phyloP scores from a whole-genome alignment of 37 sponge, comb jelly and placozoan genomes.

The Geodia barretti region DNA sequence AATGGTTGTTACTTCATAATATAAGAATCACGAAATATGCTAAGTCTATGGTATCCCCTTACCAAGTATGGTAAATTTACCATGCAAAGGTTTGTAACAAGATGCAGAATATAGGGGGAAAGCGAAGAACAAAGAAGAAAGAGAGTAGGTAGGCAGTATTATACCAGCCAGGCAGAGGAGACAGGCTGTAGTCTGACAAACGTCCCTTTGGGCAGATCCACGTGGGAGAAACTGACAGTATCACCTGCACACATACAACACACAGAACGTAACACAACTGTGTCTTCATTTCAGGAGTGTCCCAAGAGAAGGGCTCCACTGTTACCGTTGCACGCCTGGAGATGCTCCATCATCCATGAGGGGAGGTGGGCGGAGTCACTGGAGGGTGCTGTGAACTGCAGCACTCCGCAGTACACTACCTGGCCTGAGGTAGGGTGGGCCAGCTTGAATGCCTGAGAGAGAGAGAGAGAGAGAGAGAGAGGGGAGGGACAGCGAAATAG shows the following conservation, averaged over 20 bases:
- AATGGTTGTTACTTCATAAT: background rate
- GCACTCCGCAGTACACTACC: constrained; percentile 55
- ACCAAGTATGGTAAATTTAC: background rate
- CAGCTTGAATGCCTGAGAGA: constrained; percentile 48
- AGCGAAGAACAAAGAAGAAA: no score
- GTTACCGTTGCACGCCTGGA: constrained; percentile 37
- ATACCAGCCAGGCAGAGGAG: constrained; percentile 63
- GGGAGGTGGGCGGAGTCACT: constrained; percentile 54
- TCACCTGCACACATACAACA: background rate
- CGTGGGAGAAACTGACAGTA: constrained; percentile 15
- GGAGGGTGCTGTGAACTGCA: constrained; percentile 61
- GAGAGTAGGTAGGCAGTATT: no score
- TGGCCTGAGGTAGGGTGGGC: constrained; percentile 24
- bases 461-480: background rate
- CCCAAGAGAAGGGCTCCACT: no score
- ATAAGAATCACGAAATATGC: no score
- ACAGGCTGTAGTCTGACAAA: constrained; percentile 72
- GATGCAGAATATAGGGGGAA: no score
- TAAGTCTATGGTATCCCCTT: no score
- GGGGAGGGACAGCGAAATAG: background rate
- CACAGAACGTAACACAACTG: no score
- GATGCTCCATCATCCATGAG: constrained; percentile 76
- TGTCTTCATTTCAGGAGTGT: no score
- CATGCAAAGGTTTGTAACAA: background rate
- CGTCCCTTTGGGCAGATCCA: constrained; percentile 55